Evolutionary conservation across 2,888 invertebrate genomes (phyloP).

Genomic region (Sylvicola fuscatus): DNA sequence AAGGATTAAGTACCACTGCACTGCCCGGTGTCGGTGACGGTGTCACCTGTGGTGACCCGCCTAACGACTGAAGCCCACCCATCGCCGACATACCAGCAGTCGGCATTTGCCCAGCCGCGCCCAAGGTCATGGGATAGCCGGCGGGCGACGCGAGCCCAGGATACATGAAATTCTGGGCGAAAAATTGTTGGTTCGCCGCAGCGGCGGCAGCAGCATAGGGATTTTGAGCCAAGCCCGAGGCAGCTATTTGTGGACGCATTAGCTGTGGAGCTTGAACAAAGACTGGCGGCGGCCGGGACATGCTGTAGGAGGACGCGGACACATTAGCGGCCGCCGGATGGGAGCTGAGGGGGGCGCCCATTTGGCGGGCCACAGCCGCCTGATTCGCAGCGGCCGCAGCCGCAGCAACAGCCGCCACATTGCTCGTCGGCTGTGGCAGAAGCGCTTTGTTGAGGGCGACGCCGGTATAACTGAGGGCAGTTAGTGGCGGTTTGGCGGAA

Average conservation of each 20-base stretch:
- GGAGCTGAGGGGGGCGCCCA: slow-evolving; percentile 22
- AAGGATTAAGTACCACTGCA: slow-evolving; percentile 51
- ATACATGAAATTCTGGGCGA: slow-evolving; percentile 5
- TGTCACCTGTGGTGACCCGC: slow-evolving; percentile 1
- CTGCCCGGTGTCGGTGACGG: slow-evolving; percentile 11
- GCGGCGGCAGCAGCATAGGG: slow-evolving; percentile 3
- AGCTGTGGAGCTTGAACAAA: slow-evolving; percentile 11
- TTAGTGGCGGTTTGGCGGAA: slow-evolving; percentile 30
- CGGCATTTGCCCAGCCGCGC: slow-evolving; percentile 3
- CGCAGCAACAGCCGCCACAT: slow-evolving; percentile 10
- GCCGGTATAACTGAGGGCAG: slow-evolving; percentile 46
- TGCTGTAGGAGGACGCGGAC: slow-evolving; percentile 22
- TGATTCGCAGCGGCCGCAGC: slow-evolving; percentile 12
- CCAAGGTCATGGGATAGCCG: slow-evolving; percentile 5
- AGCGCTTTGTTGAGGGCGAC: slow-evolving; percentile 40
- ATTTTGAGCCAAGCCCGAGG: slow-evolving; percentile 15
- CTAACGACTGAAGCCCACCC: background rate
- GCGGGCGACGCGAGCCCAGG: slow-evolving; percentile 2
- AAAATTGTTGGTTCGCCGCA: slow-evolving; percentile 3
- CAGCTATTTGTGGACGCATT: slow-evolving; percentile 28
- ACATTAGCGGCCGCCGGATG: slow-evolving; percentile 29
- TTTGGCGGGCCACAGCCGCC: slow-evolving; percentile 2
- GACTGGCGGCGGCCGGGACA: background rate
- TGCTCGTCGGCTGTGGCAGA: slow-evolving; percentile 7
- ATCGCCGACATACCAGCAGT: slow-evolving; percentile 4